Conservation (phyloP, 2,113 vertebrate species). For the Corydoras sp. region DNA sequence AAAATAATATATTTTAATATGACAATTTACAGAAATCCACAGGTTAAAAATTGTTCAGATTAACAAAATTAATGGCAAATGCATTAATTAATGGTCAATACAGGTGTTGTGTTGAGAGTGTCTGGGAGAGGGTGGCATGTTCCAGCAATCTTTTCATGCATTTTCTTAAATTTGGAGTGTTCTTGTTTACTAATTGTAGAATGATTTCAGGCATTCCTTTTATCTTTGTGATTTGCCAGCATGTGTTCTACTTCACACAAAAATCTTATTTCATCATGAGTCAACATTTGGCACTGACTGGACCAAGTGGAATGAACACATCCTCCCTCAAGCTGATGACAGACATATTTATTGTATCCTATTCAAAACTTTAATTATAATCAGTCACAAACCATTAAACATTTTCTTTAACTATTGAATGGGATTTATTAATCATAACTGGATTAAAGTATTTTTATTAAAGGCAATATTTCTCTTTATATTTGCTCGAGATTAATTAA, state of each 20-base stretch:
- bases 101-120: conserved; percentile 29
- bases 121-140: conserved; percentile 44
- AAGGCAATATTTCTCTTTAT: conserved; percentile 71
- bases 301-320: conserved; percentile 49
- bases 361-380: conserved; percentile 53
- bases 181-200: conserved; percentile 52
- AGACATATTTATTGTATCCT: conserved; percentile 43
- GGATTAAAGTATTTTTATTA: conserved; percentile 58
- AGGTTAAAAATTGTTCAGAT: too few species aligned
- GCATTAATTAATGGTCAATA: too few species aligned
- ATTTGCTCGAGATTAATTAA: conserved; percentile 80
- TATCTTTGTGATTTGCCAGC: conserved; percentile 61
- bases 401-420: conserved; percentile 27
- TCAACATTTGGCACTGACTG: conserved; percentile 63
- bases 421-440: conserved; percentile 30
- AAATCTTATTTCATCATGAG: conserved; percentile 38
- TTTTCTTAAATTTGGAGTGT: conserved; percentile 40
- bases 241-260: conserved; percentile 56
- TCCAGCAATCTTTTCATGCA: conserved; percentile 51
- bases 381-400: conserved; percentile 29
- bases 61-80: too few species aligned
- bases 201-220: conserved; percentile 65
- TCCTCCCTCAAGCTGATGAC: conserved; percentile 43
- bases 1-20: too few species aligned
- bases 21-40: too few species aligned